Base-by-base conservation (phyloP, 2,888 invertebrate genomes). In the Galerucella calmariensis region DNA sequence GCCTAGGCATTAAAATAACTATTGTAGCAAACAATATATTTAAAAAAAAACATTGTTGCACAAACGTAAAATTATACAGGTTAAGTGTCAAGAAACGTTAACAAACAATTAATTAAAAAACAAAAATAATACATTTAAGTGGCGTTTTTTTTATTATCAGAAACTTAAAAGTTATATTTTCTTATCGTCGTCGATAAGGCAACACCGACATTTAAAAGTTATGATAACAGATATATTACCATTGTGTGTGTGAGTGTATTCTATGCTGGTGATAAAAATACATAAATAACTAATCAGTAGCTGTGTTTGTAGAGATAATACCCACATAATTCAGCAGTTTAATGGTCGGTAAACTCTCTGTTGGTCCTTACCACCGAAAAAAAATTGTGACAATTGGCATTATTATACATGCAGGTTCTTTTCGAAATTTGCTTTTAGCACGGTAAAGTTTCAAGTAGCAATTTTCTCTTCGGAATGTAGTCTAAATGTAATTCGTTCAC, bases 211-310 rank as follows among this genome's bases (percentile, higher is more conserved):
- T 82, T 41, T 41, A 82, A 82, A 83, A 82, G 78, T 82, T 79
- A 72, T 79, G 84, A 85, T 84, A 84, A 80, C 70, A 80, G 82
- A 83, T 82, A 27, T 27, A 82, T 83, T 84, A 83, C 82, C 82
- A 83, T 84, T 83, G 83, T 83, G 79, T 83, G 79, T 41, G 35
- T 41, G 35, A 41, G 35, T 82, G 79, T 81, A 82, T 79, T 81
- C 80, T 80, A 84, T 84, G 84, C 79, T 83, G 83, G 82, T 80
- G 84, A 85, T 84, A 85, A 82, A 77, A 77, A 79, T 78, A 81
- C 82, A 84, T 82, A 84, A 83, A 83, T 82, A 82, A 80, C 79
- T 82, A 83, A 84, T 84, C 83, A 82, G 80, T 80, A 80, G 80
- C 79, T 79, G 81, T 83, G 82, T 83, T 83, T 81, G 80, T 81